Percentiles rank a stretch among this genome's conserved stretches.
Evolutionary conservation across 2,113 vertebrate species (phyloP).

Genomic region (Onychostruthus taczanowskii): DNA sequence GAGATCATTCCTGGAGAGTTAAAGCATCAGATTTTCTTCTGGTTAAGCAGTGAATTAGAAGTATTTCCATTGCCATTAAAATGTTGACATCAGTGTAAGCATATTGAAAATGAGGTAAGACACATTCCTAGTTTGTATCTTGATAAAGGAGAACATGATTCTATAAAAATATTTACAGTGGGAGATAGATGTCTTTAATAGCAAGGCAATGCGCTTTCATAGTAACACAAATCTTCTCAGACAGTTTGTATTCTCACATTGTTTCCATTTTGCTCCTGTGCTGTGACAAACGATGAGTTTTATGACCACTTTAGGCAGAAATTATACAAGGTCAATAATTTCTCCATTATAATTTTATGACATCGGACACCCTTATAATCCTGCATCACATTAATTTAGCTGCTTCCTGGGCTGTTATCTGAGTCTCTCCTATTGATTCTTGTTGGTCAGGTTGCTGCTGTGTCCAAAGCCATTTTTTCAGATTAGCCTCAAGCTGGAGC

Average conservation of each 20-base stretch:
- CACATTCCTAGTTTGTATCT: not conserved
- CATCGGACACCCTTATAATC: not conserved
- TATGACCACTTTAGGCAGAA: not conserved
- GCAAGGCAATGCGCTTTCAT: not conserved
- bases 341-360: not conserved
- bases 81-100: not conserved
- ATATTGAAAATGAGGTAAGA: not conserved
- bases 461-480: conserved; percentile 14
- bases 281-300: not conserved
- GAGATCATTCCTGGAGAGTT: not conserved
- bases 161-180: not conserved
- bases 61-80: not conserved
- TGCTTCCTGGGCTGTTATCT: not conserved
- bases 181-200: not conserved
- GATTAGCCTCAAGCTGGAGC: not conserved
- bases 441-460: not conserved
- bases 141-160: not conserved
- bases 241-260: not conserved
- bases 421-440: not conserved
- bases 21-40: not conserved
- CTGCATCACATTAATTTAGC: not conserved
- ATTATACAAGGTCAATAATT: conserved; percentile 13
- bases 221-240: not conserved
- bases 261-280: not conserved
- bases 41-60: not conserved